Evolutionary conservation across 2,888 invertebrate species (phyloP), one percentile per base, ranked within the genome.

Genomic region (Nudaria mundana): DNA sequence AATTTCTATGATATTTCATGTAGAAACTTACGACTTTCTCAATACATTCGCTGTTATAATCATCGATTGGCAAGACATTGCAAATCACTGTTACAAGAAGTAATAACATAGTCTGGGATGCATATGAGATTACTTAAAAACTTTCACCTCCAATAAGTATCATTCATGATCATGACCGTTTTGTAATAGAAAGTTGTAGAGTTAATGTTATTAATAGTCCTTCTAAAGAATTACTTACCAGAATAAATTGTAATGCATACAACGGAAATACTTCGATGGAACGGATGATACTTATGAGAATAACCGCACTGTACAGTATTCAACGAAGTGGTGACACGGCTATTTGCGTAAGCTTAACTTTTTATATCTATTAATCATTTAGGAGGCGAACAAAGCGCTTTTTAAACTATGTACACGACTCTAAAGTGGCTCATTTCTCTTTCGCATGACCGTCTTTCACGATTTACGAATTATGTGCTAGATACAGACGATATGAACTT

Each of bases 41-140:
- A 67, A 65, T 36, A 46, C 43, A 50, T 16, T 29, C 55, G 54
- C 52, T 54, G 44, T 56, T 49, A 51, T 48, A 51, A 60, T 53
- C 40, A 38, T 46, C 45, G 44, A 48, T 45, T 53, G 50, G 40
- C 44, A 24, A 37, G 30, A 65, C 58, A 34, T 63, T 71, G 71
- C 67, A 53, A 52, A 65, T 70, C 71, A 72, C 64, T 50, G 53
- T 34, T 40, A 42, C 44, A 46, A 57, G n/a, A n/a, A 66, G 63
- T 57, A 48, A 56, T 56, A 37, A 54, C 53, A 32, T 35, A 48
- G 42, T 37, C 44, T 44, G 32, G 34, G 35, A 53, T 48, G 48
- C 32, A 55, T 41, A 53, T 29, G 43, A 47, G 22, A 2, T 32
- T 44, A 38, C 37, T 52, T 38, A 28, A 47, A 52, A 45, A 60